Evolutionary conservation across 1,140 invertebrate genomes (phyloP).

Genomic region (Ceratosolen solmsi): DNA sequence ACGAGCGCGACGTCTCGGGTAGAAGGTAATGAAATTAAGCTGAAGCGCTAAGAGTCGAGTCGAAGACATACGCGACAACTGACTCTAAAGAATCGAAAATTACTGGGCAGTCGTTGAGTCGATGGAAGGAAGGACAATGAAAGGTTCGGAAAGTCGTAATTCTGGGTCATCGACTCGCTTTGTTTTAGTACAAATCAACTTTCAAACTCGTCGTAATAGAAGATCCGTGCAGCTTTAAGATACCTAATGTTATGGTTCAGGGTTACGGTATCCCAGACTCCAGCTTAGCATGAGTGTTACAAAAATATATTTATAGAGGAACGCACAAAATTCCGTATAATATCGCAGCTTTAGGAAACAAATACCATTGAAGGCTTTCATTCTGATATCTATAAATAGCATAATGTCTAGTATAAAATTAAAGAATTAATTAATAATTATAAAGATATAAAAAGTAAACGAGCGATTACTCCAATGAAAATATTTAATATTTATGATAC

Average conservation of each 20-base stretch:
- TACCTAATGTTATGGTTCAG: background rate
- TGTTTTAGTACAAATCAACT: background rate
- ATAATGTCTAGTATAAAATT: no score
- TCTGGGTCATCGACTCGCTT: background rate
- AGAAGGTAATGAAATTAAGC: constrained; percentile 15
- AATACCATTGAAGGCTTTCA: background rate
- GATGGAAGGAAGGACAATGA: background rate
- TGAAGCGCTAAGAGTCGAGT: background rate
- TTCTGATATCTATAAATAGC: no score
- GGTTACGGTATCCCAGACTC: background rate
- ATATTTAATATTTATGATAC: background rate
- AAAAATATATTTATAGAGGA: background rate
- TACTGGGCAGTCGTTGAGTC: background rate
- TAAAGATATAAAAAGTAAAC: background rate
- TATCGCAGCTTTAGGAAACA: background rate
- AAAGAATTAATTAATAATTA: background rate
- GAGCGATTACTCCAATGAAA: background rate
- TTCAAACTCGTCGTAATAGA: background rate
- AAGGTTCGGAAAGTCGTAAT: background rate
- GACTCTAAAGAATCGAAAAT: background rate
- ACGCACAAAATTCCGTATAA: background rate
- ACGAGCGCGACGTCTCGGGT: background rate
- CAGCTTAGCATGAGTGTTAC: background rate
- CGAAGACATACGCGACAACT: background rate
- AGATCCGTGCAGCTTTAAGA: background rate